Percentiles rank a stretch among this genome's conserved stretches.
Conservation (phyloP, 2,797 vertebrate genomes). For the Lemur catta region DNA sequence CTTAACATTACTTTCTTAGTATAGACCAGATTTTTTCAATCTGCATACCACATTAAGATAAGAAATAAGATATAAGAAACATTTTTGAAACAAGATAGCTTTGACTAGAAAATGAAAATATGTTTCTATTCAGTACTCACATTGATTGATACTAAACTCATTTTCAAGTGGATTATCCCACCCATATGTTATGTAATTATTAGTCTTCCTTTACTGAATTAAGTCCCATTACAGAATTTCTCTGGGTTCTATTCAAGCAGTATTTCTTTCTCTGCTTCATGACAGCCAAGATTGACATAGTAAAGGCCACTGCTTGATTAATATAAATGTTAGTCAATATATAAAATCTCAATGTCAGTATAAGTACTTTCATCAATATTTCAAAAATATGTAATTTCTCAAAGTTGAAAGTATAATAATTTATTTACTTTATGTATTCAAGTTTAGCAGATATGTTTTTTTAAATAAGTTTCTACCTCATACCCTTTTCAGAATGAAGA, state of each 20-base stretch:
- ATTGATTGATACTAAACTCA: not conserved
- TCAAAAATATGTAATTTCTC: not conserved
- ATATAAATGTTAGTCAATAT: slow-evolving; percentile 12
- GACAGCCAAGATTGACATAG: not conserved
- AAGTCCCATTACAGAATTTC: not conserved
- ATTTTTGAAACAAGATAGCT: not conserved
- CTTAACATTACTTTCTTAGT: not conserved
- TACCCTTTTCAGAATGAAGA: not conserved
- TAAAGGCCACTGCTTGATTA: not conserved
- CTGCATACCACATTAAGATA: not conserved
- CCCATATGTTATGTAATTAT: not conserved
- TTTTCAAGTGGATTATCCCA: not conserved
- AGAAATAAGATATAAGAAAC: not conserved
- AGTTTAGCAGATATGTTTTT: not conserved
- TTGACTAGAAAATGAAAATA: not conserved
- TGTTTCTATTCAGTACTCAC: not conserved
- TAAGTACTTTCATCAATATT: not conserved
- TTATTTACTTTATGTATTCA: not conserved
- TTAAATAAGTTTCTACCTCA: not conserved
- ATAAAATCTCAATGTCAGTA: not conserved
- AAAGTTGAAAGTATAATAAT: not conserved
- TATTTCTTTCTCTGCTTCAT: not conserved
- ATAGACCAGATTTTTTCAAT: not conserved
- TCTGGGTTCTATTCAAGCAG: not conserved
- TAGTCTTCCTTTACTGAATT: accelerated